Percentiles rank a stretch among this genome's conserved stretches.
phyloP scores from a whole-genome alignment of 2,797 vertebrate genomes.

The Anguilla marmorata region DNA sequence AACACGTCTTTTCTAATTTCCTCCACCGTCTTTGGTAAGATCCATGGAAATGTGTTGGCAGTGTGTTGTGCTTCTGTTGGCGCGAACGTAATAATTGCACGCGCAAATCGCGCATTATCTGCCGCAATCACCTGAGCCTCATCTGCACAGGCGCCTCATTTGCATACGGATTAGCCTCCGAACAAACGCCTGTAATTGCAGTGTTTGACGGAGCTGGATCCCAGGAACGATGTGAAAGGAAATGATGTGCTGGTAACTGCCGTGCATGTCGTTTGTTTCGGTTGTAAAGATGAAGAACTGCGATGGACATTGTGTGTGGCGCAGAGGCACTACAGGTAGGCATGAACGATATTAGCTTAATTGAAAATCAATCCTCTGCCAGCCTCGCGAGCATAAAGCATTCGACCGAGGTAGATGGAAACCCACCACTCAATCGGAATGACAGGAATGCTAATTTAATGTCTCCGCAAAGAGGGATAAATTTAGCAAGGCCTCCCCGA shows the following conservation, averaged over 20 bases:
- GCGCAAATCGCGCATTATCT: neutral
- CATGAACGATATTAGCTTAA: neutral
- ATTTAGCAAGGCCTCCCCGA: neutral
- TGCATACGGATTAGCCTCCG: neutral
- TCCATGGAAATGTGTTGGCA: neutral
- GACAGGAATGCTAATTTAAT: neutral
- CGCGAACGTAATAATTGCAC: neutral
- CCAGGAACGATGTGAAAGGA: neutral
- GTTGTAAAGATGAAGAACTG: neutral
- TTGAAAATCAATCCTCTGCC: constrained; percentile 14
- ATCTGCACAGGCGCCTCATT: neutral
- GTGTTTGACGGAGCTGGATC: neutral
- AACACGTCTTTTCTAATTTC: too few relatives aligned
- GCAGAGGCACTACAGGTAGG: neutral
- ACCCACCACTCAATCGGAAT: neutral
- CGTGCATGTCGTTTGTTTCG: neutral
- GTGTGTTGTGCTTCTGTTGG: neutral
- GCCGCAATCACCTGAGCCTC: neutral
- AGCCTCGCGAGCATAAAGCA: neutral
- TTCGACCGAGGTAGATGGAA: neutral
- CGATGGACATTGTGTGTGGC: neutral
- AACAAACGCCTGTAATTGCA: neutral
- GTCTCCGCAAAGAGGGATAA: neutral
- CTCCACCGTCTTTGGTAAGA: neutral
- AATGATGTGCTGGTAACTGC: neutral